Conservation (phyloP, 2,797 vertebrate genomes). For the Arctocebus calabarensis region DNA sequence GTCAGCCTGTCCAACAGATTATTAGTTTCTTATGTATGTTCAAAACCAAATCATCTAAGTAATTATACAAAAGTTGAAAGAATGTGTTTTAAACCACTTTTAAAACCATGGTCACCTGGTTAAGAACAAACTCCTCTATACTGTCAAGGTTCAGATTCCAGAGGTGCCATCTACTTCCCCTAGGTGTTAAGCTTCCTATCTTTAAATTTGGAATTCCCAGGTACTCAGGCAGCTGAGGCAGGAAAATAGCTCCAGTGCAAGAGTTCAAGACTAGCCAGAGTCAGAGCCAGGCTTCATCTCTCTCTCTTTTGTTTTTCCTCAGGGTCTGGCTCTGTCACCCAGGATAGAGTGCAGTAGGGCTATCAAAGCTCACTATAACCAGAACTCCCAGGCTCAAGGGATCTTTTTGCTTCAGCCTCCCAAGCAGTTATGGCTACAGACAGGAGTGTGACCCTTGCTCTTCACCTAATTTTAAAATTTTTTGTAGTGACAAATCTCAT, state of each 20-base stretch:
- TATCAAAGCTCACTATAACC: not conserved
- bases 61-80: slow-evolving; percentile 2
- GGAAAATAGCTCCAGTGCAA: not conserved
- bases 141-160: slow-evolving; percentile 2
- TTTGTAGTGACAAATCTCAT: not conserved
- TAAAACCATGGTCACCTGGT: not conserved
- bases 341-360: not conserved
- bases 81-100: not conserved
- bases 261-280: no score
- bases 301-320: not conserved
- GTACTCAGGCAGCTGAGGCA: not conserved
- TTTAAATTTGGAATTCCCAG: not conserved
- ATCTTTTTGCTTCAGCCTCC: not conserved
- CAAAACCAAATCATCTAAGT: slow-evolving; percentile 8
- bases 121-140: not conserved
- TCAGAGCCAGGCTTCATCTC: no score
- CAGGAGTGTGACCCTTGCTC: not conserved
- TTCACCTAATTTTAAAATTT: not conserved
- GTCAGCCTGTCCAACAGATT: not conserved
- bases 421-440: not conserved
- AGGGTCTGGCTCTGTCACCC: not conserved
- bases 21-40: slow-evolving; percentile 19
- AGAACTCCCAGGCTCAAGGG: not conserved
- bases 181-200: not conserved
- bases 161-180: not conserved